Evolutionary conservation across 2,797 vertebrate genomes (phyloP).

Genomic region (Pitangus sulphuratus): DNA sequence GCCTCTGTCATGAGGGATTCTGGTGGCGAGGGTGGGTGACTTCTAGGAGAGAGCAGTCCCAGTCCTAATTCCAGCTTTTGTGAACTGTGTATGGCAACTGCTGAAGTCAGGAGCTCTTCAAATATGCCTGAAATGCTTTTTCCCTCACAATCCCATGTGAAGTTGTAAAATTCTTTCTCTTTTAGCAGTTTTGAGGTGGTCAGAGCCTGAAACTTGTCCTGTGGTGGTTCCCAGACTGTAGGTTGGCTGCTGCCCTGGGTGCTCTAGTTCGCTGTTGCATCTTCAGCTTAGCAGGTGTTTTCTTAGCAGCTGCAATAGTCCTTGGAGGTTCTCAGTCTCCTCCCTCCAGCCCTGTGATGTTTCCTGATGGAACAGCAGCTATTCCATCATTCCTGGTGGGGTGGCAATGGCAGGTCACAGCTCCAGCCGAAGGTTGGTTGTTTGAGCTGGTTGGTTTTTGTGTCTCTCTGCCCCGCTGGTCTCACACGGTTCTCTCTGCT

Average conservation of each 20-base stretch:
- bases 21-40: neutral
- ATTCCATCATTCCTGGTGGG: rapidly evolving
- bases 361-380: neutral
- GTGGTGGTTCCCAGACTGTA: rapidly evolving
- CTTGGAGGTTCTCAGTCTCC: neutral
- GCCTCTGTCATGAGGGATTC: neutral
- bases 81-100: neutral
- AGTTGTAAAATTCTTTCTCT: neutral
- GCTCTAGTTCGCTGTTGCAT: neutral
- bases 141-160: rapidly evolving
- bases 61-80: neutral
- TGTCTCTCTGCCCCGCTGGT: neutral
- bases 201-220: neutral
- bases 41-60: neutral
- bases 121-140: neutral
- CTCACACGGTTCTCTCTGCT: neutral
- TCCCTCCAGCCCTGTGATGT: neutral
- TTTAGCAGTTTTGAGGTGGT: neutral
- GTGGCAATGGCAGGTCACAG: neutral
- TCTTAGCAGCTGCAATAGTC: neutral
- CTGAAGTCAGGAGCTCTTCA: neutral
- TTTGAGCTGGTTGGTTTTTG: neutral
- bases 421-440: neutral
- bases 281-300: neutral
- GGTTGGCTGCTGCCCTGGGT: neutral